A percentile compares a stretch with the other conserved stretches of the same genome.
These are phyloP conservation scores for Ametastegia equiseti DNA, from an alignment of 2,888 invertebrate genomes.

Conservation along the genomic window DNA sequence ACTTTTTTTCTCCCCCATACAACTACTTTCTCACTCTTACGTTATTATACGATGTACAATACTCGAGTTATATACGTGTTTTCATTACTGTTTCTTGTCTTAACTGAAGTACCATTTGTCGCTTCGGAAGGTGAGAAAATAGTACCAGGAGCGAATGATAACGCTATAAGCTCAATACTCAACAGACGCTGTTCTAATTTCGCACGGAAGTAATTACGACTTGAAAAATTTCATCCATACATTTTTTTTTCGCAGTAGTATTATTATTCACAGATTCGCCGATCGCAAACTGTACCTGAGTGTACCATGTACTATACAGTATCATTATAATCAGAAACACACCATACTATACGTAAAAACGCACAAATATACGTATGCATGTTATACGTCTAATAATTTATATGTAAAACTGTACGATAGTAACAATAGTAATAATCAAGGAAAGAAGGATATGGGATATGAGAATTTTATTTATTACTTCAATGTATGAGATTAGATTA, in stretches of 20 bases:
- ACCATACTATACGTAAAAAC: too few relatives aligned
- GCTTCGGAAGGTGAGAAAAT: conserved; percentile 48
- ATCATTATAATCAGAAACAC: too few relatives aligned
- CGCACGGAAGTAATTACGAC: not conserved
- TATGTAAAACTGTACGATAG: too few relatives aligned
- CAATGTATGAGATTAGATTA: too few relatives aligned
- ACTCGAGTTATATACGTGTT: not conserved
- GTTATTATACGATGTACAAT: not conserved
- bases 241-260: not conserved
- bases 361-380: too few relatives aligned
- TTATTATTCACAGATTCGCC: not conserved
- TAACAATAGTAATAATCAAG: too few relatives aligned
- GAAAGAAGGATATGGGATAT: too few relatives aligned
- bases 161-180: not conserved
- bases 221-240: not conserved
- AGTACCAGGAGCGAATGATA: conserved; percentile 44
- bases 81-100: not conserved
- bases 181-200: conserved; percentile 2
- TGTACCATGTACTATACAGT: too few relatives aligned
- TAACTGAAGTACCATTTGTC: conserved; percentile 28
- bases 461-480: too few relatives aligned
- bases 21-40: not conserved
- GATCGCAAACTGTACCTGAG: too few relatives aligned
- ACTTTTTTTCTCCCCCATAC: too few relatives aligned
- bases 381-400: too few relatives aligned